phyloP scores from a whole-genome alignment of 64 coral and sea anemone species.

The Dendrophyllia cribrosa region DNA sequence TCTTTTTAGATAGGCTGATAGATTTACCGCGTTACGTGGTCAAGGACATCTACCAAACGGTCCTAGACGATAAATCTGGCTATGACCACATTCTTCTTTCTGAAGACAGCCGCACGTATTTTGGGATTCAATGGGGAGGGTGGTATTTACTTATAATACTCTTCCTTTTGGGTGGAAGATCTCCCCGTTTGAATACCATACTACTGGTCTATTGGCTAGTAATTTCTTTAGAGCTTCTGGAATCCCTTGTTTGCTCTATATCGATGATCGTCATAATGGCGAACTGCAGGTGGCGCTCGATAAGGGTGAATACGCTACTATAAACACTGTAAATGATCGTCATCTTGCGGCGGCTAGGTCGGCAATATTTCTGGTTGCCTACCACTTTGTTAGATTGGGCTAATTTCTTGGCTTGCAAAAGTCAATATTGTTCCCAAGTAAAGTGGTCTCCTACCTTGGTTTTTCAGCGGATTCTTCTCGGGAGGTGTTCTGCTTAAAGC shows the following conservation, averaged over 20 bases:
- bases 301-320: conserved; percentile 14
- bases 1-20: not conserved
- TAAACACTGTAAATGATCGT: conserved; percentile 26
- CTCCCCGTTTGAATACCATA: conserved; percentile 18
- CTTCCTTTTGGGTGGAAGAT: conserved; percentile 25
- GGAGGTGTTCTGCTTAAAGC: not conserved
- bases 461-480: conserved; percentile 44
- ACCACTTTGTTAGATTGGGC: conserved; percentile 43
- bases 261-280: conserved; percentile 63
- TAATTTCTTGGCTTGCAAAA: conserved; percentile 64
- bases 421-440: conserved; percentile 44
- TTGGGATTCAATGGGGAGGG: conserved; percentile 44
- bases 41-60: not conserved
- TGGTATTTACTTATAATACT: conserved; percentile 49
- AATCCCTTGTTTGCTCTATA: conserved; percentile 59
- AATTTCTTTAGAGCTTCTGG: conserved; percentile 26
- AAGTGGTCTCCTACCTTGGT: conserved; percentile 56
- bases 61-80: conserved; percentile 9
- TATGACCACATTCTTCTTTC: conserved; percentile 20
- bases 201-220: conserved; percentile 17
- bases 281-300: conserved; percentile 58
- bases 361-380: conserved; percentile 56
- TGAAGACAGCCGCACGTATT: conserved; percentile 1
- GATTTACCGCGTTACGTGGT: conserved; percentile 6
- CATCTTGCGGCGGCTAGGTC: conserved; percentile 59